These are phyloP conservation scores for Tiaroga cobitis DNA, from an alignment of 2,797 vertebrate species.

Conservation along the genomic window DNA sequence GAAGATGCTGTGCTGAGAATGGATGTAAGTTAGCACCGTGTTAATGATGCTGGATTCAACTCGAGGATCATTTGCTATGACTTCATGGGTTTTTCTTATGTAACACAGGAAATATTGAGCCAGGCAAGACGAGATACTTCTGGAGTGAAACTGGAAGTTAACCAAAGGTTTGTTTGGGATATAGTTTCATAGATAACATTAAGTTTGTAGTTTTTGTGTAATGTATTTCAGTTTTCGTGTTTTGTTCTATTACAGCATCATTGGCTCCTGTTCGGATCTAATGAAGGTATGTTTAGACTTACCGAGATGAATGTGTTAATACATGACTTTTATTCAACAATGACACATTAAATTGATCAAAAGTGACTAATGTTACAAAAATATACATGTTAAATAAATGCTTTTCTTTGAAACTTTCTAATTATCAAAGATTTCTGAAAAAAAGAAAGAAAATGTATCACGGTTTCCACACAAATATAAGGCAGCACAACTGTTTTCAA, in stretches of 20 bases:
- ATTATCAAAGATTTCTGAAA: neutral
- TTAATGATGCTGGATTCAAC: neutral
- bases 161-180: slow-evolving; percentile 84
- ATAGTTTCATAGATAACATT: neutral
- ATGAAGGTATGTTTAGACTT: slow-evolving; percentile 79
- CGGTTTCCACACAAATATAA: neutral
- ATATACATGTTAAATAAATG: neutral
- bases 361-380: neutral
- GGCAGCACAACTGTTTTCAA: neutral
- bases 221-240: neutral
- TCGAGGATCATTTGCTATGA: neutral
- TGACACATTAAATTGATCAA: neutral
- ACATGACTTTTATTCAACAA: neutral
- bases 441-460: neutral
- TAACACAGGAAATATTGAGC: slow-evolving; percentile 89
- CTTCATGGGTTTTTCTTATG: neutral
- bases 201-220: neutral
- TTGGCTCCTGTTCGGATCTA: slow-evolving; percentile 92
- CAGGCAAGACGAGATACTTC: slow-evolving; percentile 87
- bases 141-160: slow-evolving; percentile 92
- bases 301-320: neutral
- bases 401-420: neutral
- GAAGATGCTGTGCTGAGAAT: slow-evolving; percentile 89
- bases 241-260: slow-evolving; percentile 79
- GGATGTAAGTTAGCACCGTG: slow-evolving; percentile 76